phyloP scores from a whole-genome alignment of 1,140 invertebrate genomes.

The Liolophura sinensis region DNA sequence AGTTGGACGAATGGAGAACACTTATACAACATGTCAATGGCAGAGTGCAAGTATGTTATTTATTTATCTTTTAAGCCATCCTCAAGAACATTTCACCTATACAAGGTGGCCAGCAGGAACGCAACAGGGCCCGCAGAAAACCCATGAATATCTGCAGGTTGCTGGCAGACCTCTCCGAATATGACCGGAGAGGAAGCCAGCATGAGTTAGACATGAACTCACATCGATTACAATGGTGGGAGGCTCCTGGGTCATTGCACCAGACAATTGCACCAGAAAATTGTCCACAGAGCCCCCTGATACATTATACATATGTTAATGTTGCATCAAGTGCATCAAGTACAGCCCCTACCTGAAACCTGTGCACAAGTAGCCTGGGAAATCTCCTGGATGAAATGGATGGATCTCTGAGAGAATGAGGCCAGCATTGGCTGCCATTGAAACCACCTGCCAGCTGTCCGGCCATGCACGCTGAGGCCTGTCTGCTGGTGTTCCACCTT shows the following conservation, averaged over 20 bases:
- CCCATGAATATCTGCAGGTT: too few relatives aligned
- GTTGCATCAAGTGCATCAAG: neutral
- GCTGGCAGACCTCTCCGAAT: too few relatives aligned
- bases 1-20: too few relatives aligned
- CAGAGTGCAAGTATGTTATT: too few relatives aligned
- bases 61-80: too few relatives aligned
- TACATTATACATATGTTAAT: neutral
- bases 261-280: neutral
- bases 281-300: neutral
- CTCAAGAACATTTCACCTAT: too few relatives aligned
- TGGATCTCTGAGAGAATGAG: slow-evolving; percentile 60
- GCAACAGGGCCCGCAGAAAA: too few relatives aligned
- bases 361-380: slow-evolving; percentile 55
- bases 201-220: too few relatives aligned
- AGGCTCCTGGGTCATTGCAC: neutral
- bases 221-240: too few relatives aligned
- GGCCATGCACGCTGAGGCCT: slow-evolving; percentile 61
- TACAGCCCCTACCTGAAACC: slow-evolving; percentile 56
- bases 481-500: slow-evolving; percentile 67
- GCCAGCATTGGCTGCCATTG: slow-evolving; percentile 65
- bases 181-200: too few relatives aligned
- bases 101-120: too few relatives aligned
- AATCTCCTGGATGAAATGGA: slow-evolving; percentile 57
- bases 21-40: too few relatives aligned
- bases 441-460: slow-evolving; percentile 69